Evolutionary conservation across 2,888 invertebrate genomes (phyloP).

Genomic region (Acrobasis repandana): DNA sequence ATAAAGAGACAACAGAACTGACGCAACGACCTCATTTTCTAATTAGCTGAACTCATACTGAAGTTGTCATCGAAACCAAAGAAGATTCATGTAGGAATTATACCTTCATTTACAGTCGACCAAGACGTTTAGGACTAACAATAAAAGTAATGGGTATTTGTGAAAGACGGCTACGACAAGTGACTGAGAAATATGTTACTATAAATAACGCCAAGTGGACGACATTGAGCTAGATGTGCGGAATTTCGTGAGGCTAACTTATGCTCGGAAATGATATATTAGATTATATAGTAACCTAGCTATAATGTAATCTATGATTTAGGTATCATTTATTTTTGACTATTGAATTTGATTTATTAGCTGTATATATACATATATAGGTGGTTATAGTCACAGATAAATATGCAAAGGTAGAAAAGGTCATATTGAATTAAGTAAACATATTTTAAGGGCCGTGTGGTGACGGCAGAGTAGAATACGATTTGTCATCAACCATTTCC

Average conservation of each 20-base stretch:
- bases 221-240: conserved; percentile 15
- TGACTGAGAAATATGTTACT: conserved; percentile 5
- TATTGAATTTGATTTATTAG: too few relatives aligned
- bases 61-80: neutral
- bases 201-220: conserved; percentile 6
- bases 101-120: neutral
- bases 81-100: neutral
- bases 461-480: too few relatives aligned
- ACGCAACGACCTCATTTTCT: neutral
- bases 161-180: neutral
- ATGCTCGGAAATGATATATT: neutral
- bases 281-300: too few relatives aligned
- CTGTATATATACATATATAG: too few relatives aligned
- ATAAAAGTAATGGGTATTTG: conserved; percentile 1
- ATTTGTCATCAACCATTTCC: too few relatives aligned
- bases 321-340: too few relatives aligned
- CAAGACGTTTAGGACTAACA: neutral
- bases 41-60: neutral
- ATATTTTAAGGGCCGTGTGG: too few relatives aligned
- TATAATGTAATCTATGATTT: too few relatives aligned
- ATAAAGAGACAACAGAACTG: too few relatives aligned
- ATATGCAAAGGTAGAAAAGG: too few relatives aligned
- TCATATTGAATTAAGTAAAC: too few relatives aligned
- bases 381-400: too few relatives aligned
- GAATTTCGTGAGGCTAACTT: conserved; percentile 4